These are phyloP conservation scores for Penaeus indicus DNA, from an alignment of 1,140 invertebrate species.

Conservation along the genomic window DNA sequence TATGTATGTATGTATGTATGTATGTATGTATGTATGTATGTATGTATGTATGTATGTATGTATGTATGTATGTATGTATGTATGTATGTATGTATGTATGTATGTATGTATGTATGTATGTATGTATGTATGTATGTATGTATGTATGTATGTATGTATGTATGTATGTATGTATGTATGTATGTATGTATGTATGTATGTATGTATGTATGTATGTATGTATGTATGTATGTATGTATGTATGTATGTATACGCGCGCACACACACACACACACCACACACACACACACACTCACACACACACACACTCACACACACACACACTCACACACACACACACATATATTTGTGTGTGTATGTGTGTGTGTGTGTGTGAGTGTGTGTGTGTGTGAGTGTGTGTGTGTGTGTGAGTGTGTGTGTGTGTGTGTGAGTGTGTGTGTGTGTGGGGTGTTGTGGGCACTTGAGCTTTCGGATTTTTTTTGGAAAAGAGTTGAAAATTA, in stretches of 20 bases:
- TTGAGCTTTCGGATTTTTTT: too few relatives aligned
- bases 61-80: neutral
- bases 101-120: neutral
- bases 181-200: neutral
- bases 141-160: constrained; percentile 7
- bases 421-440: neutral
- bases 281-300: neutral
- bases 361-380: constrained; percentile 1
- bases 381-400: neutral
- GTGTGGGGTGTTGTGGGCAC: too few relatives aligned
- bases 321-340: neutral
- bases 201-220: constrained; percentile 16
- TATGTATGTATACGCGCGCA: neutral
- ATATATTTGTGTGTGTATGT: neutral
- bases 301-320: neutral
- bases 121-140: neutral
- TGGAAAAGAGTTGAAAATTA: too few relatives aligned
- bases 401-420: constrained; percentile 28
- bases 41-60: neutral
- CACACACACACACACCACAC: neutral
- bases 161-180: neutral
- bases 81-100: neutral
- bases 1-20: constrained; percentile 10
- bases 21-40: neutral
- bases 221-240: neutral